Percentiles rank a stretch among this genome's conserved stretches.
phyloP scores from a whole-genome alignment of 2,888 invertebrate species.

The Agrochola lota region DNA sequence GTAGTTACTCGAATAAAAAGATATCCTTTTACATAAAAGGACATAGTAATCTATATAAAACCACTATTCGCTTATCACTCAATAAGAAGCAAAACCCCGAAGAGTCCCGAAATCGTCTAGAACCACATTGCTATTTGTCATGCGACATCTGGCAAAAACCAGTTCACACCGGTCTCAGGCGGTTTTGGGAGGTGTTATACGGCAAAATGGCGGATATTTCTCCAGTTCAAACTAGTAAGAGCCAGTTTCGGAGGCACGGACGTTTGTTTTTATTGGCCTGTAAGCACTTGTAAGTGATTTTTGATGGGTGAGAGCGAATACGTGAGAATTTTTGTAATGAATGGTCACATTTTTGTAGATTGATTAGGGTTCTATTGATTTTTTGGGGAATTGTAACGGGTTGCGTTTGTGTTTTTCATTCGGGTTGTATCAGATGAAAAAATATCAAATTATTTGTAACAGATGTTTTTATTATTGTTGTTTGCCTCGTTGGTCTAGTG shows the following conservation, averaged over 20 bases:
- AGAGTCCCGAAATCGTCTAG: constrained; percentile 78
- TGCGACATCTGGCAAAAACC: constrained; percentile 81
- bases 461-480: too few relatives aligned
- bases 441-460: too few relatives aligned
- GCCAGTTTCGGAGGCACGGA: constrained; percentile 59
- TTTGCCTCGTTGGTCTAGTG: too few relatives aligned
- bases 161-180: constrained; percentile 78
- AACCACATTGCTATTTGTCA: constrained; percentile 84
- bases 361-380: constrained; percentile 57
- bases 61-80: constrained; percentile 51
- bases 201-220: constrained; percentile 70
- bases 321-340: constrained; percentile 62
- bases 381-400: neutral
- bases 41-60: constrained; percentile 17
- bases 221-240: constrained; percentile 69
- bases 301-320: constrained; percentile 65
- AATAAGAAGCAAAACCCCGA: constrained; percentile 58
- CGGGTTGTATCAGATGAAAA: neutral
- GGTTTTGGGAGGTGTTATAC: constrained; percentile 71
- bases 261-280: constrained; percentile 76
- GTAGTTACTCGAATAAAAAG: too few relatives aligned
- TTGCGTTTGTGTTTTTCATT: neutral
- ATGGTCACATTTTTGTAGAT: constrained; percentile 47
- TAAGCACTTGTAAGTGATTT: constrained; percentile 75
- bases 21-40: too few relatives aligned